Evolutionary conservation across 2,113 vertebrate species (phyloP).

Genomic region (Sula dactylatra): DNA sequence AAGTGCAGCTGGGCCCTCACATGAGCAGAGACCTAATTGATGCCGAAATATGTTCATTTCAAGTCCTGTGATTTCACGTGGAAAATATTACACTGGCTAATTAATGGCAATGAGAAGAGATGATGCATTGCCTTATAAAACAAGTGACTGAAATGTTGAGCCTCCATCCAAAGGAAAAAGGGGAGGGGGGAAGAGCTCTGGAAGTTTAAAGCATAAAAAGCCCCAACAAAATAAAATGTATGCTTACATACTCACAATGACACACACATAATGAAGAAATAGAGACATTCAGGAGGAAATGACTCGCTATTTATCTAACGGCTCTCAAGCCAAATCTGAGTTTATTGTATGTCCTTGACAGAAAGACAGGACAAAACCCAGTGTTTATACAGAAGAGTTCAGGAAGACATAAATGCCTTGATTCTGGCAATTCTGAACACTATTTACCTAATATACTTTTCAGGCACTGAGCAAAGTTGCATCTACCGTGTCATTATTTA

Average conservation of each 20-base stretch:
- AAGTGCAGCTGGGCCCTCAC: constrained; percentile 70
- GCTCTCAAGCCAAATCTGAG: background rate
- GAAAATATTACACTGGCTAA: constrained; percentile 71
- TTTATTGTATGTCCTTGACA: constrained; percentile 18
- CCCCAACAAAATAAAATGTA: constrained; percentile 1
- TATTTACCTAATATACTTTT: background rate
- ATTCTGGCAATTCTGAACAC: background rate
- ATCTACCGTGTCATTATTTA: background rate
- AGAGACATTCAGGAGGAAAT: constrained; percentile 36
- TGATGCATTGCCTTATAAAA: constrained; percentile 68
- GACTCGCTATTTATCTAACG: background rate
- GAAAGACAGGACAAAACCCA: background rate
- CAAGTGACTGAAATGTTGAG: constrained; percentile 45
- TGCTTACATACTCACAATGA: background rate
- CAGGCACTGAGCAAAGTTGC: background rate
- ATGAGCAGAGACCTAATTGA: constrained; percentile 66
- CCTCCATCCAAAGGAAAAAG: constrained; percentile 18
- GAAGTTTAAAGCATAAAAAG: constrained; percentile 3
- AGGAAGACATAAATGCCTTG: background rate
- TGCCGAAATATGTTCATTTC: constrained; percentile 65
- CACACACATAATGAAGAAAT: constrained; percentile 30
- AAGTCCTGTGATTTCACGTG: constrained; percentile 69
- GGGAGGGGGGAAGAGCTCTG: background rate
- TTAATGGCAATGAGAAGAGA: constrained; percentile 62
- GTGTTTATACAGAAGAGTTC: background rate